phyloP scores from a whole-genome alignment of 1,140 invertebrate species.

The Magallana ariakensis region DNA sequence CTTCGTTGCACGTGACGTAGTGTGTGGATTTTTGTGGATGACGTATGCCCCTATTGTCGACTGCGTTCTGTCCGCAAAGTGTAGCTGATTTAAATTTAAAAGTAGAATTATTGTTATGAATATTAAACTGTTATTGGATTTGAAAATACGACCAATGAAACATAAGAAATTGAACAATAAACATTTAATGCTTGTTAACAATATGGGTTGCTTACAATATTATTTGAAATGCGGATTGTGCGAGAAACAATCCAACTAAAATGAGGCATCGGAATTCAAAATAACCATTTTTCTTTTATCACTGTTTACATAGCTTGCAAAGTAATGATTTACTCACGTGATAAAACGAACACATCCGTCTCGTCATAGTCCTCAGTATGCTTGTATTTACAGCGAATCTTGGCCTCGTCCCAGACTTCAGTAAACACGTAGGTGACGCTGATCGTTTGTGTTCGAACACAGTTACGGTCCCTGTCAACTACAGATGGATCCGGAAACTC shows the following conservation, averaged over 20 bases:
- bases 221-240: neutral
- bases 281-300: neutral
- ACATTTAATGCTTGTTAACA: neutral
- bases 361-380: constrained; percentile 29
- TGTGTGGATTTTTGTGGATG: neutral
- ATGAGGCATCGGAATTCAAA: neutral
- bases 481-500: constrained; percentile 6
- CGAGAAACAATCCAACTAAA: neutral
- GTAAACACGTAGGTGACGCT: constrained; percentile 35
- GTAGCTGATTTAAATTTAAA: neutral
- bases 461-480: constrained; percentile 25
- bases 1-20: constrained; percentile 5
- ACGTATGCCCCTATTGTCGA: neutral
- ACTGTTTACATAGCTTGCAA: neutral
- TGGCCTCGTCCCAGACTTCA: constrained; percentile 30
- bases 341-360: constrained; percentile 25
- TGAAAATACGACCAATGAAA: no score
- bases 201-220: neutral
- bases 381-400: constrained; percentile 22
- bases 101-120: neutral
- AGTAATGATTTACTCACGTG: neutral
- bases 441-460: constrained; percentile 21
- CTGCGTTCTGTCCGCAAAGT: neutral
- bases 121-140: neutral
- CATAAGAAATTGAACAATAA: neutral